phyloP scores from a whole-genome alignment of 35 echinoderm and acorn worm species.

The Chiridota heheva region DNA sequence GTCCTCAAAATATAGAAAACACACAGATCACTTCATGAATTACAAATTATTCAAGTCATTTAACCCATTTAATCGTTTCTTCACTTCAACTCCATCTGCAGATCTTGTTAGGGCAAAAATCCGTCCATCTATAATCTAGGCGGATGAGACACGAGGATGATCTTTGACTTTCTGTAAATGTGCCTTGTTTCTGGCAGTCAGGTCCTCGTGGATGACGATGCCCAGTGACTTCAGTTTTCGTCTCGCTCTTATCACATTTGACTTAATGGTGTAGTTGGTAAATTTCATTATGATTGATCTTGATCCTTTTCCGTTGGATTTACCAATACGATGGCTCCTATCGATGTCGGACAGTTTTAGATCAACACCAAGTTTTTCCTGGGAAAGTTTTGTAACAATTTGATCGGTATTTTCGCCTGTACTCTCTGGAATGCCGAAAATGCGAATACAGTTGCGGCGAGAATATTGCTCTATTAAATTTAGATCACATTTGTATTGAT shows the following conservation, averaged over 20 bases:
- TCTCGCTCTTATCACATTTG: not conserved
- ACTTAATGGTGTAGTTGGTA: not conserved
- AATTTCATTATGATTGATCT: slow-evolving; percentile 18
- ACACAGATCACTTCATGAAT: too few relatives aligned
- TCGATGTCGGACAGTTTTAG: not conserved
- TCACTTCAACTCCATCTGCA: not conserved
- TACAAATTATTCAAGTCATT: slow-evolving; percentile 4
- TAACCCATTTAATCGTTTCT: not conserved
- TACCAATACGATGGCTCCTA: slow-evolving; percentile 9
- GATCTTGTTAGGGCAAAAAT: not conserved
- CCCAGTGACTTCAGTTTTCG: slow-evolving; percentile 8
- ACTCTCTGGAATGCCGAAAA: slow-evolving; percentile 8
- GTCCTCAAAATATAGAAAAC: too few relatives aligned
- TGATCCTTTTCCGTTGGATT: not conserved
- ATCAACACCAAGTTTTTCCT: slow-evolving; percentile 11
- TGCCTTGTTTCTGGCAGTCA: not conserved
- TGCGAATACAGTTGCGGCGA: too few relatives aligned
- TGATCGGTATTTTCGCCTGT: slow-evolving; percentile 15
- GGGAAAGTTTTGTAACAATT: not conserved
- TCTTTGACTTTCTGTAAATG: not conserved
- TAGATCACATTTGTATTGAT: too few relatives aligned
- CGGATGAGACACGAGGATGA: not conserved
- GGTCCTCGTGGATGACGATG: not conserved
- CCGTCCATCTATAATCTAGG: slow-evolving; percentile 9
- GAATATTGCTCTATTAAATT: too few relatives aligned